Evolutionary conservation across 2,888 invertebrate genomes (phyloP), one percentile per base, ranked within the genome.

Genomic region (Spicauda simplicius): DNA sequence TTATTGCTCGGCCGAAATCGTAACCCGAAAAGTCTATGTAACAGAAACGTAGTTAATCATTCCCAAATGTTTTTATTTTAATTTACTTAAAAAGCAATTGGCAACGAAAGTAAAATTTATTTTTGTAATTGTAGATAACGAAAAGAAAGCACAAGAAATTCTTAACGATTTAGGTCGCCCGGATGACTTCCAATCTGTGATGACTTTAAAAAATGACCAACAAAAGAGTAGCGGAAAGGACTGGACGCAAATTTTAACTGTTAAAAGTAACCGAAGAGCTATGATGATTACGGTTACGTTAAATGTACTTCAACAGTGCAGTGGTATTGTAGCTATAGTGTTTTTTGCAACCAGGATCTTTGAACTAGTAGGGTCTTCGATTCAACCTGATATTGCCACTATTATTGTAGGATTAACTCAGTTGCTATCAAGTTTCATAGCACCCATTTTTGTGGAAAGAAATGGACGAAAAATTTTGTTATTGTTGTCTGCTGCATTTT

Each of bases 331-430:
- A 0, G 79, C 75, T 10, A 75, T 85, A 0, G 33, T 74, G 0
- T 79, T 84, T n/a, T 86, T 80, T 62, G 77, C 75, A 0, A 84
- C 85, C 0, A 73, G 75, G 0, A 85, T 87, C 63, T 86, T 86
- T 58, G 76, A 82, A 0, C 20, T 80, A 30, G 84, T 85, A 12
- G 79, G 79, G 0, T 85, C 83, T 0, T 72, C 77, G 3, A 69
- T 87, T n/a, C 71, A 76, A 5, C 76, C 86, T 0, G 70, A 80
- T 64, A 69, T 86, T 63, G 82, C 83, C 0, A 85, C 84, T 2
- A 85, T 86, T 3, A 75, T 85, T 7, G 79, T 86, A 30, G 85
- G 83, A n/a, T 33, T 80, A 0, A 82, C 82, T 0, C 83, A 84
- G 64, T 33, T 86, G 0, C 30, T 71, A 0, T 78, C 84, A 0